Base-by-base conservation (phyloP, 2,113 vertebrate genomes). In the Dissostichus mawsoni region DNA sequence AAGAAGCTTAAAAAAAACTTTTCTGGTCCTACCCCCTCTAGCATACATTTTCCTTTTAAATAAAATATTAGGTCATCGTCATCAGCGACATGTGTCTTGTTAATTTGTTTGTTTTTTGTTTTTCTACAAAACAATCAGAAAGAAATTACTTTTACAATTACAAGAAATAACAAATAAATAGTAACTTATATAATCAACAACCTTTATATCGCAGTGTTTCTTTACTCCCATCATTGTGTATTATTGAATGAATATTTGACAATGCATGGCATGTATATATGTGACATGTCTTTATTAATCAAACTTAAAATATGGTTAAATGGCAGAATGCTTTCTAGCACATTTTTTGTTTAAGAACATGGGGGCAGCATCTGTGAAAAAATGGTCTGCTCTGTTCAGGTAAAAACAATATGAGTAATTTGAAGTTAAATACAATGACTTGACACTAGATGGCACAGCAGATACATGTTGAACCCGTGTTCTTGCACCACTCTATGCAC, bases 391-490 rank as follows among this genome's bases (percentile, higher is more conserved):
- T 23, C 23, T 45, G 10, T 53, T 74, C 13, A 17, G 12, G 18
- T n/a, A 50, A 57, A 41, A 69, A 18, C 17, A 6, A 36, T 2
- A 44, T 52, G 11, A 47, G 9, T 17, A n/a, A 13, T 48, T 47
- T 1, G 25, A 47, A 5, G 53, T 62, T 14, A 2, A 48, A 8
- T 76, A 11, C 59, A 47, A 45, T 62, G 57, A 67, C 36, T 11
- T 44, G 52, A 82, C 87, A 75, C 86, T 86, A 89, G 84, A 79
- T 87, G 82, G 82, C 87, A 63, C 18, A 64, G 71, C 3, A 72
- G 18, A 61, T 79, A 10, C 12, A 58, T 25, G 1, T 48, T 68
- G 47, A 65, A 57, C 62, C 61, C 1, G 25, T 18, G 18, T 50
- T 41, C 7, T 41, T 41, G 36, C 36, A 41, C 5, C 1, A 18